phyloP scores from a whole-genome alignment of 2,888 invertebrate species.

The Baronia brevicornis region DNA sequence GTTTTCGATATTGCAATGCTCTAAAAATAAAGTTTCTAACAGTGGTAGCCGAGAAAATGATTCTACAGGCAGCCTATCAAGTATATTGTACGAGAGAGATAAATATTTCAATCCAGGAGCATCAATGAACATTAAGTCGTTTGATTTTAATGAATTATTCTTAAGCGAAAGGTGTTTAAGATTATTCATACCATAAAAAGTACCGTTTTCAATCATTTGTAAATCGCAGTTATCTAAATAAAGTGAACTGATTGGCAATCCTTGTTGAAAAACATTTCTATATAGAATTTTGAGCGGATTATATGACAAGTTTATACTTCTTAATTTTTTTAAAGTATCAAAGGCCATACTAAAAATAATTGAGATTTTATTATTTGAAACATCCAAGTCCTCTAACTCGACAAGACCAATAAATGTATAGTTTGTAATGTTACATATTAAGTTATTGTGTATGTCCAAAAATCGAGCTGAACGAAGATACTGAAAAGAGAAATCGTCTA shows the following conservation, averaged over 20 bases:
- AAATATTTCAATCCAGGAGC: slow-evolving; percentile 84
- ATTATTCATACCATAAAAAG: slow-evolving; percentile 84
- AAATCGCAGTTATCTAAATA: slow-evolving; percentile 86
- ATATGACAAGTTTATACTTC: slow-evolving; percentile 85
- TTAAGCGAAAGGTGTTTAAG: slow-evolving; percentile 86
- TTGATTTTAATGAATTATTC: slow-evolving; percentile 81
- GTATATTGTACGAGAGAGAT: slow-evolving; percentile 85
- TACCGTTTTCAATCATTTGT: slow-evolving; percentile 82
- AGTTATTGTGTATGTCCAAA: slow-evolving; percentile 86
- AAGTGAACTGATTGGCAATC: slow-evolving; percentile 82
- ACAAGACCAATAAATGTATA: slow-evolving; percentile 84
- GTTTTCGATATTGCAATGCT: slow-evolving; percentile 80
- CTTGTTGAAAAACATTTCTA: slow-evolving; percentile 84
- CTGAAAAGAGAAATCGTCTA: slow-evolving; percentile 88
- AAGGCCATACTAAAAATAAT: slow-evolving; percentile 84
- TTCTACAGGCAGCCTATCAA: slow-evolving; percentile 81
- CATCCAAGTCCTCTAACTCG: slow-evolving; percentile 86
- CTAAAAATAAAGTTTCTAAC: slow-evolving; percentile 82
- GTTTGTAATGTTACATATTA: slow-evolving; percentile 80
- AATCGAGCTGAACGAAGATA: slow-evolving; percentile 84
- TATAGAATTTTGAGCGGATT: slow-evolving; percentile 84
- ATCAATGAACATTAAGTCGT: slow-evolving; percentile 81
- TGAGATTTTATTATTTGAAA: slow-evolving; percentile 82
- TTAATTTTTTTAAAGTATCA: slow-evolving; percentile 83
- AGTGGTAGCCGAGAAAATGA: slow-evolving; percentile 86